phyloP scores from a whole-genome alignment of 2,888 invertebrate genomes.

The Epinotia bilunana region DNA sequence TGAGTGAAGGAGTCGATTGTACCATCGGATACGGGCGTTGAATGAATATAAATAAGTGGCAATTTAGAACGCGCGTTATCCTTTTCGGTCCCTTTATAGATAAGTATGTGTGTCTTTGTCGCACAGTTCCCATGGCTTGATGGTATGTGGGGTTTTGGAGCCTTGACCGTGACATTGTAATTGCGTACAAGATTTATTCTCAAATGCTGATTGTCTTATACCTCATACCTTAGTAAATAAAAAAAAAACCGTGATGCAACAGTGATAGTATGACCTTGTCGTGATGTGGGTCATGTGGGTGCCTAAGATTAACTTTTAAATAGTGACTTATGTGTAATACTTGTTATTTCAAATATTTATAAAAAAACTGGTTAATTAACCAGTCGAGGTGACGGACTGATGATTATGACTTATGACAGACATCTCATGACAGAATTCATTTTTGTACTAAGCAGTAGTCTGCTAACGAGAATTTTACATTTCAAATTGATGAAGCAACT shows the following conservation, averaged over 20 bases:
- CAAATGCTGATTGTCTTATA: background rate
- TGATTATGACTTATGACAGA: too few species aligned
- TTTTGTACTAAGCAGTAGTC: too few species aligned
- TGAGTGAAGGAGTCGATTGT: slow-evolving; percentile 1
- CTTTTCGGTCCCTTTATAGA: slow-evolving; percentile 14
- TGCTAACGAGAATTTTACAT: too few species aligned
- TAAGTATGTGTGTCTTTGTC: slow-evolving; percentile 8
- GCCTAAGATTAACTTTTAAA: background rate
- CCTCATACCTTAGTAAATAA: too few species aligned
- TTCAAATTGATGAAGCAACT: too few species aligned
- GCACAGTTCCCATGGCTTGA: slow-evolving; percentile 14
- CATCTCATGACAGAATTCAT: too few species aligned
- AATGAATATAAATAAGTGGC: slow-evolving; percentile 45
- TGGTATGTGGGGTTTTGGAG: slow-evolving; percentile 41
- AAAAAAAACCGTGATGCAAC: too few species aligned
- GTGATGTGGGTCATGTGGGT: background rate
- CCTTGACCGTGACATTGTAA: slow-evolving; percentile 50
- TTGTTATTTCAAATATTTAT: too few species aligned
- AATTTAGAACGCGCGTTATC: slow-evolving; percentile 35
- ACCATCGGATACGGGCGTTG: slow-evolving; percentile 34
- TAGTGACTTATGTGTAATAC: too few species aligned
- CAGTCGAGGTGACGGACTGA: too few species aligned
- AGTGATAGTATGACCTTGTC: background rate
- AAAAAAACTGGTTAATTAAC: too few species aligned
- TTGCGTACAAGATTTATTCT: slow-evolving; percentile 1